Conservation (phyloP, 1,140 invertebrate species). For the Diorhabda elongata region DNA sequence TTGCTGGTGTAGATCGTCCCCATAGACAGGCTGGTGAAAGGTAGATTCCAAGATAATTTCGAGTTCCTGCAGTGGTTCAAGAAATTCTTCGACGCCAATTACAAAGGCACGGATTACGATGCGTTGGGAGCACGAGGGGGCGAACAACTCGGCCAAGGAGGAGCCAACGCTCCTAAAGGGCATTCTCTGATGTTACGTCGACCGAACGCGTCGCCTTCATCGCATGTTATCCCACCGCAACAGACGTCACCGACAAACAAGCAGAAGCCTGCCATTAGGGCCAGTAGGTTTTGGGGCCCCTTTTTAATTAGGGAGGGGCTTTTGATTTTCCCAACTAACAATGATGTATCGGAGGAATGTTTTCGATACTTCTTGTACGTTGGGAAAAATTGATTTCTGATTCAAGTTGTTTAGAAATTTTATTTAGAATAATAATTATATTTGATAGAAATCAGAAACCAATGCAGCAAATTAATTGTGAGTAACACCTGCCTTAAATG, state of each 20-base stretch:
- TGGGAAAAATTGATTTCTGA: too few species aligned
- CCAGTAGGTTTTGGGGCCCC: constrained; percentile 44
- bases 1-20: constrained; percentile 66
- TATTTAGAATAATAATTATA: too few species aligned
- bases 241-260: constrained; percentile 26
- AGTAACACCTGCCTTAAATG: too few species aligned
- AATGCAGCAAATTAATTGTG: too few species aligned
- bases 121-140: constrained; percentile 79
- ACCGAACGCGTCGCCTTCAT: constrained; percentile 40
- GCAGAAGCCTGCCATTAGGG: constrained; percentile 49
- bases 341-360: too few species aligned
- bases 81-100: constrained; percentile 98
- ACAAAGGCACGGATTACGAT: constrained; percentile 89
- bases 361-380: too few species aligned
- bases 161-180: constrained; percentile 55
- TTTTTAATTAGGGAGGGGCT: not conserved
- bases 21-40: constrained; percentile 88
- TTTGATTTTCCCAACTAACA: too few species aligned
- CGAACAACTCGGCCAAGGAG: constrained; percentile 71
- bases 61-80: constrained; percentile 99
- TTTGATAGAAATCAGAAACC: too few species aligned
- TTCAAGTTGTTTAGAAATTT: too few species aligned
- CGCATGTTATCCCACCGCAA: constrained; percentile 32
- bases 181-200: constrained; percentile 47
- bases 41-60: constrained; percentile 97